Base-by-base conservation (phyloP, 2,797 vertebrate species). In the Peromyscus aztecus region DNA sequence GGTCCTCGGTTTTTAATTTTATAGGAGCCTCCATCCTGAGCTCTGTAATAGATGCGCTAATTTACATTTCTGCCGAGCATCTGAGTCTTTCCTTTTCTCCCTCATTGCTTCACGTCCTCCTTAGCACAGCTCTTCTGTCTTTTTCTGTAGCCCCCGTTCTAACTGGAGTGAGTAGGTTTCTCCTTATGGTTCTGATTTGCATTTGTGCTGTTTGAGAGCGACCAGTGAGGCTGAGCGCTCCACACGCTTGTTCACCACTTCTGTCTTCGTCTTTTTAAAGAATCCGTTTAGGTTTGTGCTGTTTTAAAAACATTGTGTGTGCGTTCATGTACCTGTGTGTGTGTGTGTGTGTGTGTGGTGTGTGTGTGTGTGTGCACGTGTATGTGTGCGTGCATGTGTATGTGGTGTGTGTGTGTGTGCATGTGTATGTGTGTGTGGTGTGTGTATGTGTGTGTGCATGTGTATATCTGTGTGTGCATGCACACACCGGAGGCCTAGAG, bases 11-110 rank as follows among this genome's bases (percentile, higher is more conserved):
- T 86, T 78, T 91, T 81, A 63, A 63, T 29, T 81, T 86, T 52
- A 61, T 49, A 95, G 75, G 89, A 55, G 61, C 65, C 21, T 85
- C 89, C 81, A 34, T 34, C 49, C 73, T 81, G 89, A 73, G 69
- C 77, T 86, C 75, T 55, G 21, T 87, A 86, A 80, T 73, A 91
- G 82, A 40, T 19, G 43, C 2, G 6, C 65, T 80, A 14, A 91
- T 91, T 86, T 80, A 63, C 89, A 91, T 73, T 86, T 82, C 40
- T 27, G 4, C 29, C 3, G 19, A 34, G 73, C 34, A 52, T 6
- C 2, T 49, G 37, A 49, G 52, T 23, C 9, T 78, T 61, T 17
- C 52, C 13, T 21, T 4, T 16, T 11, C 73, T n/a, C 24, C 14
- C 59, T 65, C 2, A 34, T 40, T 77, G 16, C 40, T 61, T 43